phyloP scores from a whole-genome alignment of 1,140 invertebrate genomes.

The Anastrepha ludens region DNA sequence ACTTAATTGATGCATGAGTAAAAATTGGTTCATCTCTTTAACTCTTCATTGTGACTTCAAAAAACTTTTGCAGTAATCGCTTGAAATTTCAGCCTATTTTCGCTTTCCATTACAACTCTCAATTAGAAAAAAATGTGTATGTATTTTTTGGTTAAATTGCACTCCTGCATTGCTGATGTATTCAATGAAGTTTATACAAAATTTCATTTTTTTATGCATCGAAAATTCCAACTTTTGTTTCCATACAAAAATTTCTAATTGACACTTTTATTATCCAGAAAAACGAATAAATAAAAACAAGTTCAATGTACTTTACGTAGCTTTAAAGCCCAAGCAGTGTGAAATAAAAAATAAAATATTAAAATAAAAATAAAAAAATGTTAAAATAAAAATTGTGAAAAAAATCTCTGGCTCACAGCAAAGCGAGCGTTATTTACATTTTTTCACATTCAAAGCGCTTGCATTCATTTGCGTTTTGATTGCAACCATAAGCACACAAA shows the following conservation, averaged over 20 bases:
- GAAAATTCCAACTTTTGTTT: neutral
- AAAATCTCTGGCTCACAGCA: neutral
- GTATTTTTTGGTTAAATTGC: neutral
- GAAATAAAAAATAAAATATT: neutral
- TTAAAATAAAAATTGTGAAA: neutral
- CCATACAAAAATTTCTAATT: neutral
- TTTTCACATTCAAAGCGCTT: conserved; percentile 29
- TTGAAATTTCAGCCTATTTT: neutral
- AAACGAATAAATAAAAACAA: conserved; percentile 15
- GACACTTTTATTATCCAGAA: neutral
- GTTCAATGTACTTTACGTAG: conserved; percentile 20
- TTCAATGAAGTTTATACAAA: neutral
- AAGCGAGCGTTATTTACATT: neutral
- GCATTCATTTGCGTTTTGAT: conserved; percentile 11
- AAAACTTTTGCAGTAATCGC: neutral
- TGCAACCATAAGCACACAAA: conserved; percentile 1
- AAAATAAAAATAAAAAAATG: conserved; percentile 1
- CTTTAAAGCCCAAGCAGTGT: neutral
- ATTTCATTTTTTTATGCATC: neutral
- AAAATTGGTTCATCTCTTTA: no score
- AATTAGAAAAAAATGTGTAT: neutral
- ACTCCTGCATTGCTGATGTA: neutral
- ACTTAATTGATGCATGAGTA: no score
- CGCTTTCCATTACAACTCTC: no score
- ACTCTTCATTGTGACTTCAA: no score